phyloP scores from a whole-genome alignment of 2,113 vertebrate species.

The Grammomys surdaster region DNA sequence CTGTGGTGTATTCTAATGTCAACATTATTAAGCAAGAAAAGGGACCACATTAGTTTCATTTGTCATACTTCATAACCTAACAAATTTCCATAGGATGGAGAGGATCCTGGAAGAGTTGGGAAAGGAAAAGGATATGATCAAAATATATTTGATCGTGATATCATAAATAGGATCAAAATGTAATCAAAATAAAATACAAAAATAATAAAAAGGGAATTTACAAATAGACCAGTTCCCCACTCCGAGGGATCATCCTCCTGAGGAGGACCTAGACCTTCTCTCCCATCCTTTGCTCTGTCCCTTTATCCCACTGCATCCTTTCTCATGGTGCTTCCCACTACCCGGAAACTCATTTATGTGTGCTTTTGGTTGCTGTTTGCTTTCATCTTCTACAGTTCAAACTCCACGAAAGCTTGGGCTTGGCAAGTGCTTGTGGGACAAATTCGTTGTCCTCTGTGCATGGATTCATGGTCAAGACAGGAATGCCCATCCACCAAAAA shows the following conservation, averaged over 20 bases:
- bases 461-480: not conserved
- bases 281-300: not conserved
- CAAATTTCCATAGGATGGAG: not conserved
- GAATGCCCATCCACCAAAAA: not conserved
- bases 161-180: too few species aligned
- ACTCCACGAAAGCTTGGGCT: not conserved
- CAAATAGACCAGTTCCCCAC: not conserved
- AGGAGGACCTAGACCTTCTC: not conserved
- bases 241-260: not conserved
- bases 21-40: not conserved
- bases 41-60: not conserved
- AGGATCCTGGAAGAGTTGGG: not conserved
- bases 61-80: not conserved
- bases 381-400: not conserved
- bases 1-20: conserved; percentile 10
- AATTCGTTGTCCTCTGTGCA: not conserved
- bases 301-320: not conserved
- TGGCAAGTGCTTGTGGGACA: not conserved
- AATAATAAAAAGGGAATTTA: not conserved
- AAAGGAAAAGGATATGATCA: not conserved
- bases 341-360: not conserved
- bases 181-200: not conserved
- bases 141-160: not conserved
- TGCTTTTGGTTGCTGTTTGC: not conserved
- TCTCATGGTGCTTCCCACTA: not conserved